These are phyloP conservation scores for Melanotaenia boesemani DNA, from an alignment of 2,797 vertebrate genomes.

Conservation along the genomic window DNA sequence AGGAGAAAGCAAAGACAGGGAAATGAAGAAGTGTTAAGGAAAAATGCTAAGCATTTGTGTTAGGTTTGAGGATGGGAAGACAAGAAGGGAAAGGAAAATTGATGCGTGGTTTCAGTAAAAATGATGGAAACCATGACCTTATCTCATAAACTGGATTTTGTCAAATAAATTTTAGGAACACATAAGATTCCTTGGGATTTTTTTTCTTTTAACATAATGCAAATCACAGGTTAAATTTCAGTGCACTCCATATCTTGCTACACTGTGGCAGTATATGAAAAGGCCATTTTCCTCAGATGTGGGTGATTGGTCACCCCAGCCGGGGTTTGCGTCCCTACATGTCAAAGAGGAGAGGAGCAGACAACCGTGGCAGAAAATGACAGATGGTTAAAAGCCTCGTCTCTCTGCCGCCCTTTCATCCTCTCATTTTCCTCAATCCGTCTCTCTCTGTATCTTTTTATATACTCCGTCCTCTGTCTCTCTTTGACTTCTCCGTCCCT, in stretches of 20 bases:
- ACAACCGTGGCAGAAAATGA: slow-evolving; percentile 72
- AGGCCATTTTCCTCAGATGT: slow-evolving; percentile 72
- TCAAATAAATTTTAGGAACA: slow-evolving; percentile 25
- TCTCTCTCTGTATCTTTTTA: slow-evolving; percentile 38
- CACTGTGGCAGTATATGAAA: slow-evolving; percentile 68
- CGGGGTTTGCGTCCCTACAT: slow-evolving; percentile 59
- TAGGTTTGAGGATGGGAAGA: slow-evolving; percentile 21
- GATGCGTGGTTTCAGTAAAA: slow-evolving; percentile 4
- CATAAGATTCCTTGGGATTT: not conserved
- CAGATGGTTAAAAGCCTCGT: slow-evolving; percentile 79
- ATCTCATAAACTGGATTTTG: slow-evolving; percentile 9
- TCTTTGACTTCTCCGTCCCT: slow-evolving; percentile 38
- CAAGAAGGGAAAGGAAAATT: not conserved
- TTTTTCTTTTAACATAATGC: slow-evolving; percentile 8
- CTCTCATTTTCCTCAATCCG: slow-evolving; percentile 53
- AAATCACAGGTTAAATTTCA: slow-evolving; percentile 48
- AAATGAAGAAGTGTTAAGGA: slow-evolving; percentile 29
- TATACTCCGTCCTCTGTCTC: slow-evolving; percentile 28
- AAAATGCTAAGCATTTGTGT: slow-evolving; percentile 17
- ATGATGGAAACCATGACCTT: slow-evolving; percentile 5
- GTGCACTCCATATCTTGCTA: slow-evolving; percentile 43
- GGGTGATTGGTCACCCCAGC: slow-evolving; percentile 65
- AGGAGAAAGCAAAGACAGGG: slow-evolving; percentile 44
- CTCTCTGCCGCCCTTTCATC: slow-evolving; percentile 70
- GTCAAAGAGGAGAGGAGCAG: slow-evolving; percentile 65